Evolutionary conservation across 2,797 vertebrate species (phyloP).

Genomic region (Lagocephalus sceleratus): DNA sequence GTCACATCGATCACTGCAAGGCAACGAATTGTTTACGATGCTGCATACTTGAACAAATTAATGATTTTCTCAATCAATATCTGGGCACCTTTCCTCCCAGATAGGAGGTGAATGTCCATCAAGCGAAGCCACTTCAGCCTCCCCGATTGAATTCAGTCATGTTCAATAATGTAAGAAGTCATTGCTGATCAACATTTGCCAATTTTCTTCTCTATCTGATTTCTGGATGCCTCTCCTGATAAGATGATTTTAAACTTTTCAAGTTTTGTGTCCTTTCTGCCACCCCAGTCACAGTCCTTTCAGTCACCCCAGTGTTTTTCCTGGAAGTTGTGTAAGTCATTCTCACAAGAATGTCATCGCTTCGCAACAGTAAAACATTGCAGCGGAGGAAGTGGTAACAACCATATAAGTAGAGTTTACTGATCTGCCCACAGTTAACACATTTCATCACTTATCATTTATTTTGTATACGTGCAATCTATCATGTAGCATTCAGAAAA

Average conservation of each 20-base stretch:
- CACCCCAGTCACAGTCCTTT: slow-evolving; percentile 29
- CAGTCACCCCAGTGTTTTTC: slow-evolving; percentile 22
- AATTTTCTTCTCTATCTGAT: neutral
- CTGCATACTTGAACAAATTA: slow-evolving; percentile 59
- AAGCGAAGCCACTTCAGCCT: slow-evolving; percentile 41
- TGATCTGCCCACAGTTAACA: slow-evolving; percentile 46
- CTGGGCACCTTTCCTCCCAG: slow-evolving; percentile 54
- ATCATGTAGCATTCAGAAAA: slow-evolving; percentile 46
- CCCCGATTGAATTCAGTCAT: slow-evolving; percentile 39
- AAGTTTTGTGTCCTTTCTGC: slow-evolving; percentile 53
- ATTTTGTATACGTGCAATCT: slow-evolving; percentile 38
- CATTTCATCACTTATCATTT: slow-evolving; percentile 8
- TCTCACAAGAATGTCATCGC: slow-evolving; percentile 27
- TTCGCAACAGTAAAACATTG: slow-evolving; percentile 42
- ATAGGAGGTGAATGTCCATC: slow-evolving; percentile 51
- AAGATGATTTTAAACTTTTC: slow-evolving; percentile 30
- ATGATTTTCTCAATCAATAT: slow-evolving; percentile 56
- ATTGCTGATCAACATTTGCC: slow-evolving; percentile 41
- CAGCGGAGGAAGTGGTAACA: slow-evolving; percentile 21
- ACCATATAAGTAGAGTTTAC: slow-evolving; percentile 35
- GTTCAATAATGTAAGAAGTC: slow-evolving; percentile 45
- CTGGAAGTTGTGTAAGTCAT: slow-evolving; percentile 16
- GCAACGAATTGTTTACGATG: slow-evolving; percentile 48
- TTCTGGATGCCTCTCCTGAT: slow-evolving; percentile 45
- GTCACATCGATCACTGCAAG: slow-evolving; percentile 53